phyloP scores from a whole-genome alignment of 1,140 invertebrate genomes.

The Drosophila tropicalis region DNA sequence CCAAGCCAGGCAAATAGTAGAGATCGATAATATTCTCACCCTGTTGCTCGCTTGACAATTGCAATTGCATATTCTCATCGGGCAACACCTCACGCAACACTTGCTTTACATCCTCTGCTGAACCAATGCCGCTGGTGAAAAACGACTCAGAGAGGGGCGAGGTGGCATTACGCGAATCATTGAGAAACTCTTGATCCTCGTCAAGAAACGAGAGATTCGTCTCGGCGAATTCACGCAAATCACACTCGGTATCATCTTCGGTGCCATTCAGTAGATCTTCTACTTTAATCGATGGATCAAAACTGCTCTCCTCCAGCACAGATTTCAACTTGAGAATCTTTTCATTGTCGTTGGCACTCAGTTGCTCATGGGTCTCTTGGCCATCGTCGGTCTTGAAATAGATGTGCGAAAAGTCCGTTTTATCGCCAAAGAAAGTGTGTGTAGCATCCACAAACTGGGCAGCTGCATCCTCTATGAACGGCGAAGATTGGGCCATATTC shows the following conservation, averaged over 20 bases:
- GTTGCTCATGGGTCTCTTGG: conserved; percentile 46
- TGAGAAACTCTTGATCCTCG: conserved; percentile 84
- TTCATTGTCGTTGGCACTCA: conserved; percentile 83
- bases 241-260: conserved; percentile 70
- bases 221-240: conserved; percentile 79
- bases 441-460: conserved; percentile 75
- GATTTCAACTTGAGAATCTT: conserved; percentile 84
- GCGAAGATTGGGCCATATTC: conserved; percentile 84
- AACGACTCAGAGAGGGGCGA: conserved; percentile 91
- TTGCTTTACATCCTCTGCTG: conserved; percentile 92
- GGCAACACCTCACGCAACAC: conserved; percentile 91
- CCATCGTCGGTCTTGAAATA: conserved; percentile 68
- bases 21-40: conserved; percentile 80
- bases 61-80: conserved; percentile 86
- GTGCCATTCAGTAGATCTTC: conserved; percentile 75
- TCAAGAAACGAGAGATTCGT: conserved; percentile 81
- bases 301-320: conserved; percentile 77
- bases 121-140: conserved; percentile 93
- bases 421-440: conserved; percentile 79
- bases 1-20: conserved; percentile 78
- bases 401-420: conserved; percentile 72
- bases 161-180: conserved; percentile 86
- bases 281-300: conserved; percentile 74
- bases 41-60: conserved; percentile 66
- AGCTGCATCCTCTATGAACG: conserved; percentile 80